These are phyloP conservation scores for Oreohelix idahoensis DNA, from an alignment of 1,140 invertebrate genomes.

Conservation along the genomic window DNA sequence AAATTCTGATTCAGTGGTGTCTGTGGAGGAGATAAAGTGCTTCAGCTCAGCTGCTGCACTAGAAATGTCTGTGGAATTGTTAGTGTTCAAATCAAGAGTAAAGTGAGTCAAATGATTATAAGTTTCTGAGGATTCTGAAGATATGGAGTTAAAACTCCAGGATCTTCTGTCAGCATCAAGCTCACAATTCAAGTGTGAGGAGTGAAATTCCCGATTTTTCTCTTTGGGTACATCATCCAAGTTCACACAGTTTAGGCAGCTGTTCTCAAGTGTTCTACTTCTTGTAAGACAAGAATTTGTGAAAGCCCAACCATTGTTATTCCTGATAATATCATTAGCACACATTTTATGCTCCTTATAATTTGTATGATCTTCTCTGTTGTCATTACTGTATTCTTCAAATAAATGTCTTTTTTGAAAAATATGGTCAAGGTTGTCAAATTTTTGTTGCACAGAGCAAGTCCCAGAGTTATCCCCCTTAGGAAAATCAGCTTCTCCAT, in stretches of 20 bases:
- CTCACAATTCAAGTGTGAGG: background rate
- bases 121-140: constrained; percentile 1
- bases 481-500: constrained; percentile 55
- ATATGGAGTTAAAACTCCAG: constrained; percentile 8
- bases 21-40: background rate
- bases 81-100: constrained; percentile 53
- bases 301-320: background rate
- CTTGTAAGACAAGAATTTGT: background rate
- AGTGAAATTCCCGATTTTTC: background rate
- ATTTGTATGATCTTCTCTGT: background rate
- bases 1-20: background rate
- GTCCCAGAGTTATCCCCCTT: constrained; percentile 51
- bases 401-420: constrained; percentile 27
- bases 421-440: constrained; percentile 54
- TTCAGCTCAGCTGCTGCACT: background rate
- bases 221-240: background rate
- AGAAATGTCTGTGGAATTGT: constrained; percentile 8
- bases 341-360: background rate
- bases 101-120: constrained; percentile 55
- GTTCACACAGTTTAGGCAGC: background rate
- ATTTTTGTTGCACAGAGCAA: constrained; percentile 47
- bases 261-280: background rate
- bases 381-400: background rate
- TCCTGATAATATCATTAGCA: background rate
- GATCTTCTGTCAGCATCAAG: constrained; percentile 26